Evolutionary conservation across 2,113 vertebrate genomes (phyloP).

Genomic region (Mesitornis unicolor): DNA sequence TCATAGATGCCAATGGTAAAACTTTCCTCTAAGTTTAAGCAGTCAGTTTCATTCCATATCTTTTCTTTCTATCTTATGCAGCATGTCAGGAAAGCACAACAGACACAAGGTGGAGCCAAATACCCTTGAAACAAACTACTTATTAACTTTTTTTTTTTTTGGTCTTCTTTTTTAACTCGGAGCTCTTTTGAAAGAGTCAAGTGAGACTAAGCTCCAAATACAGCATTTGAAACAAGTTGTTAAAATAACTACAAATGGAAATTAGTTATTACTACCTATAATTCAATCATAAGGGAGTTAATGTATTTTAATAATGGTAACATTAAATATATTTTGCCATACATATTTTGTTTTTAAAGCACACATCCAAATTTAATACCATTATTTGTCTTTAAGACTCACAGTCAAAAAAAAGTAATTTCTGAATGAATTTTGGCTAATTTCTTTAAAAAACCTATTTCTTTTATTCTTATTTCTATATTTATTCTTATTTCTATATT

Average conservation of each 20-base stretch:
- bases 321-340: slow-evolving; percentile 19
- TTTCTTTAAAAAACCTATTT: neutral
- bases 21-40: neutral
- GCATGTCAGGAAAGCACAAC: neutral
- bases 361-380: neutral
- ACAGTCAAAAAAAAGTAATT: neutral
- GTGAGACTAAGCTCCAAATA: neutral
- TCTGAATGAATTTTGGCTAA: fast-evolving
- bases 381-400: neutral
- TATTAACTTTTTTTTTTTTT: neutral
- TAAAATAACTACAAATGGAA: slow-evolving; percentile 45
- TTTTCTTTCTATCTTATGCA: neutral
- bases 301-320: slow-evolving; percentile 26
- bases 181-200: neutral
- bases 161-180: neutral
- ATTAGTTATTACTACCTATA: neutral
- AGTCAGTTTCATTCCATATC: neutral
- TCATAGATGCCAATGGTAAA: neutral
- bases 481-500: neutral
- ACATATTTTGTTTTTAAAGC: neutral
- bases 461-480: neutral
- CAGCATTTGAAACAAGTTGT: neutral
- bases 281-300: neutral
- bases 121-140: neutral
- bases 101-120: slow-evolving; percentile 72